Evolutionary conservation across 2,888 invertebrate genomes (phyloP).

Genomic region (Pristionchus japonicus): DNA sequence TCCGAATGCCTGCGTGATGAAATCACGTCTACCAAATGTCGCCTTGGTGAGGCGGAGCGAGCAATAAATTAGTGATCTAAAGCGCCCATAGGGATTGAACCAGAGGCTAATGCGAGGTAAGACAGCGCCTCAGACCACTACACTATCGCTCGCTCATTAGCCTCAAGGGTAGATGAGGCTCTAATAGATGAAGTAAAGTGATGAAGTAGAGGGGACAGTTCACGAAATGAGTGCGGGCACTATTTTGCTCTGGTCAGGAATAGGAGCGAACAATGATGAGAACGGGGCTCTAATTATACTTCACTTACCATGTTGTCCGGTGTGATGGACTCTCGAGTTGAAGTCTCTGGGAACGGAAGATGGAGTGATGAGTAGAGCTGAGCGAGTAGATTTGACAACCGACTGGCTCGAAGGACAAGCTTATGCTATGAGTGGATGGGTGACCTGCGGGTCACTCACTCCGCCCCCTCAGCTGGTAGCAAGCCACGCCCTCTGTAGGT

Average conservation of each 20-base stretch:
- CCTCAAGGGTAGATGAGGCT: too few relatives aligned
- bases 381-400: too few relatives aligned
- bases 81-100: too few relatives aligned
- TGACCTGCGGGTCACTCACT: conserved; percentile 1
- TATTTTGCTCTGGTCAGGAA: background rate
- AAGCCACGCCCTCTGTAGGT: background rate
- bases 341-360: background rate
- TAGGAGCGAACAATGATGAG: background rate
- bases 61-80: background rate
- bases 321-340: background rate
- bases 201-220: background rate
- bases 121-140: background rate
- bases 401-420: conserved; percentile 24
- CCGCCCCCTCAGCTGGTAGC: conserved; percentile 31
- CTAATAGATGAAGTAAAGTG: background rate
- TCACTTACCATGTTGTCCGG: background rate
- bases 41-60: background rate
- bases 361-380: background rate
- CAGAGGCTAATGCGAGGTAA: background rate
- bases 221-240: background rate
- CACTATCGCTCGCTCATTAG: background rate
- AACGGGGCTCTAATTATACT: background rate
- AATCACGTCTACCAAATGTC: background rate
- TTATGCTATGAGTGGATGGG: conserved; percentile 21
- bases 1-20: background rate